Conservation (phyloP, 2,797 vertebrate genomes). For the Fistularia tabacaria region DNA sequence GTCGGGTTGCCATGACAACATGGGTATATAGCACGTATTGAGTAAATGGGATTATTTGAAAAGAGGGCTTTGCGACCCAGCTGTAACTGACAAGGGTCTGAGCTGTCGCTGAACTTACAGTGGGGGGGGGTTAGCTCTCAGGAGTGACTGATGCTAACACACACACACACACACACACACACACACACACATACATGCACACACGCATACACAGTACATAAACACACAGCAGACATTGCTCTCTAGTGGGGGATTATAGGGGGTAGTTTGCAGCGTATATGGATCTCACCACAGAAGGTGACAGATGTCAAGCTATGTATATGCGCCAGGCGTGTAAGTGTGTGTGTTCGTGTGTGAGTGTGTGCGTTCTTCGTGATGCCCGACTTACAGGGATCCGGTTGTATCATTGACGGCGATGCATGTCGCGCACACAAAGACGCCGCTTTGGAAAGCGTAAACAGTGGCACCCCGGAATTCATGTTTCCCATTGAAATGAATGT, state of each 20-base stretch:
- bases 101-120: slow-evolving; percentile 24
- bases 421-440: too few species aligned
- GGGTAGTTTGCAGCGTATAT: slow-evolving; percentile 38
- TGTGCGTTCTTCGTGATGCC: slow-evolving; percentile 49
- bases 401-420: background rate
- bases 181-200: slow-evolving; percentile 18
- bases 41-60: slow-evolving; percentile 11
- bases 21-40: too few species aligned
- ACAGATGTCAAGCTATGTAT: slow-evolving; percentile 41
- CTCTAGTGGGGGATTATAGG: slow-evolving; percentile 39
- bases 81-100: slow-evolving; percentile 21
- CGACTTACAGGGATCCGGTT: slow-evolving; percentile 37
- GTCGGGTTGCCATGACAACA: too few species aligned
- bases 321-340: slow-evolving; percentile 7
- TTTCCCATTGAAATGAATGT: too few species aligned
- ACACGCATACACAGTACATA: slow-evolving; percentile 18
- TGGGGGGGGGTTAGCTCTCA: slow-evolving; percentile 1
- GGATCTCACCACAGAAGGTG: slow-evolving; percentile 53
- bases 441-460: too few species aligned
- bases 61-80: slow-evolving; percentile 13
- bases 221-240: slow-evolving; percentile 14
- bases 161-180: slow-evolving; percentile 19
- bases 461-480: too few species aligned
- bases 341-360: background rate
- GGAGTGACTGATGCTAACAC: slow-evolving; percentile 13